Evolutionary conservation across 2,113 vertebrate genomes (phyloP).

Genomic region (Ptychochromis oligacanthus): DNA sequence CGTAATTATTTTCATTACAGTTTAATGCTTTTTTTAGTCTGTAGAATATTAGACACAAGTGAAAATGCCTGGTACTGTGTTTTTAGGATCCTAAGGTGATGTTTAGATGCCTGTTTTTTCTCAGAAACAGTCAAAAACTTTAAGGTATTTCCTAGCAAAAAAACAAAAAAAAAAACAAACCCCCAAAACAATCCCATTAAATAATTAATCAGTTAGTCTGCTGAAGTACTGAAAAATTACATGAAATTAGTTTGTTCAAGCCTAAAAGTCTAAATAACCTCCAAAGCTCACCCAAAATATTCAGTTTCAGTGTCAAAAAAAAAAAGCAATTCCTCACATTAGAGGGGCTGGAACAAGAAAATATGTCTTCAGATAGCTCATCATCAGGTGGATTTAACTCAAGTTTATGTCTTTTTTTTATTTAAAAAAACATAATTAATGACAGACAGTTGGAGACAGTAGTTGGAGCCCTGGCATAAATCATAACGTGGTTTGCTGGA

Average conservation of each 20-base stretch:
- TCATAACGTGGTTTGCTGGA: neutral
- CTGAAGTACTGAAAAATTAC: neutral
- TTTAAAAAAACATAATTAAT: neutral
- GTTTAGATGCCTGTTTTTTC: neutral
- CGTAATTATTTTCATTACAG: neutral
- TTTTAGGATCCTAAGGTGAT: neutral
- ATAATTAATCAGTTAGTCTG: neutral
- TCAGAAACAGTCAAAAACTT: neutral
- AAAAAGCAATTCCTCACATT: neutral
- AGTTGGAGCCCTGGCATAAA: neutral
- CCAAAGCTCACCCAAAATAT: neutral
- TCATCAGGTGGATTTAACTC: neutral
- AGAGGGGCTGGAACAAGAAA: neutral
- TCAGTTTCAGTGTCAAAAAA: neutral
- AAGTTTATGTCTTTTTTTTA: neutral
- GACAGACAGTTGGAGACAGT: neutral
- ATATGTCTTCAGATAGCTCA: neutral
- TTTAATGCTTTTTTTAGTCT: neutral
- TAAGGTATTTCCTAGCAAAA: neutral
- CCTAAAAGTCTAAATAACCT: neutral
- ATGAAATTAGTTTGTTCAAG: neutral
- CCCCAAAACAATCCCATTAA: neutral
- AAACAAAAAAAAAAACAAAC: neutral
- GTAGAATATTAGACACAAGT: neutral
- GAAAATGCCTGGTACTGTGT: neutral